Percentiles rank a stretch among this genome's conserved stretches.
These are phyloP conservation scores for Drosophila paranaensis DNA, from an alignment of 2,888 invertebrate species.

Conservation along the genomic window DNA sequence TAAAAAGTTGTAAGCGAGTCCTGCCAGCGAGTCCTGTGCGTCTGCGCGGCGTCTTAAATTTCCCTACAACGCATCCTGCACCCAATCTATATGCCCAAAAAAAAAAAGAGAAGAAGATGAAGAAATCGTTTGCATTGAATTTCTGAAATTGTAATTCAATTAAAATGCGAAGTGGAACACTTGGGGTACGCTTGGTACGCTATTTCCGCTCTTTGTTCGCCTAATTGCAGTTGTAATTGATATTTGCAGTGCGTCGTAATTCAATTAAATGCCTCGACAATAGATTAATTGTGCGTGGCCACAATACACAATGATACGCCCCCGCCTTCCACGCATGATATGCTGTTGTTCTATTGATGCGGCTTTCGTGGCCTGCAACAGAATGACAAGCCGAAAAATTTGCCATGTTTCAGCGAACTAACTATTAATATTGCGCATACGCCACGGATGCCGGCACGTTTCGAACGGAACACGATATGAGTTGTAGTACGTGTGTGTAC, in stretches of 20 bases:
- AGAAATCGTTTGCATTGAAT: slow-evolving; percentile 43
- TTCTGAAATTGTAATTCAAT: slow-evolving; percentile 77
- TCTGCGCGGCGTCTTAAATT: slow-evolving; percentile 57
- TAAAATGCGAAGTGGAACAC: slow-evolving; percentile 63
- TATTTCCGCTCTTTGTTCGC: slow-evolving; percentile 47
- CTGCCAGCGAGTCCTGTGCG: slow-evolving; percentile 6
- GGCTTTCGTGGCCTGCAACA: slow-evolving; percentile 55
- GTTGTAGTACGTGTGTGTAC: slow-evolving; percentile 51
- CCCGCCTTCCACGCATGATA: background rate
- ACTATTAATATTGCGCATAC: slow-evolving; percentile 65
- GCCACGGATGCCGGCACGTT: slow-evolving; percentile 68
- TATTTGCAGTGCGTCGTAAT: slow-evolving; percentile 62
- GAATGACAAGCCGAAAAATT: slow-evolving; percentile 64
- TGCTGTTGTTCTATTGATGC: slow-evolving; percentile 5
- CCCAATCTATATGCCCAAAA: slow-evolving; percentile 47
- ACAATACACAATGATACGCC: slow-evolving; percentile 16
- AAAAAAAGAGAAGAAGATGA: no score
- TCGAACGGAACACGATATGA: slow-evolving; percentile 57
- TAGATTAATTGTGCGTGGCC: slow-evolving; percentile 71
- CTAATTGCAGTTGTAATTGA: slow-evolving; percentile 77
- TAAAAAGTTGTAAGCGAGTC: slow-evolving; percentile 75
- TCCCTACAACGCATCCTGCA: slow-evolving; percentile 62
- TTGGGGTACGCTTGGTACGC: slow-evolving; percentile 53
- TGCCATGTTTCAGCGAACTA: slow-evolving; percentile 22
- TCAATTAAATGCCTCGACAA: slow-evolving; percentile 73